A percentile compares a stretch with the other conserved stretches of the same genome.
These are phyloP conservation scores for Desmophyllum pertusum DNA, from an alignment of 92 coral and sea anemone genomes.

Conservation along the genomic window DNA sequence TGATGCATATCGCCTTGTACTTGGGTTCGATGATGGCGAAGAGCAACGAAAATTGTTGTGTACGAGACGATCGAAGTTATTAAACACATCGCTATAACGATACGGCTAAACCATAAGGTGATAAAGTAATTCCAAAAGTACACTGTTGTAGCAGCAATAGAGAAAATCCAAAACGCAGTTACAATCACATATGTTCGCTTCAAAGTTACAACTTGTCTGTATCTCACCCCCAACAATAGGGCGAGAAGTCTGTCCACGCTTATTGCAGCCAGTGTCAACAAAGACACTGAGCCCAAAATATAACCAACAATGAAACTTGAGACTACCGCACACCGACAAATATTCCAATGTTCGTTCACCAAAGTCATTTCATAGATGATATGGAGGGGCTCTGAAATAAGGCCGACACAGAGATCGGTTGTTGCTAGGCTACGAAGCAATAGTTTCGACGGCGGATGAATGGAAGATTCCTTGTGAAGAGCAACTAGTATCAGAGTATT, in stretches of 20 bases:
- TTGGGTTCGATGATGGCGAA: conserved; percentile 8
- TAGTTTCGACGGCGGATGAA: not conserved
- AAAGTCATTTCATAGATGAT: not conserved
- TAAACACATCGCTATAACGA: not conserved
- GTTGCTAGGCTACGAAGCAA: not conserved
- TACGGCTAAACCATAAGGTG: not conserved
- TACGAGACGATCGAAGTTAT: not conserved
- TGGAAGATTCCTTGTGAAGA: not conserved
- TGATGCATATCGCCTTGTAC: not conserved
- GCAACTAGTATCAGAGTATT: not conserved
- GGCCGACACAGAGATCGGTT: not conserved
- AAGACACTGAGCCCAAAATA: not conserved
- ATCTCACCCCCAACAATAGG: conserved; percentile 8
- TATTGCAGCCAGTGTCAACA: conserved; percentile 4
- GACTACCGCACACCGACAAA: not conserved
- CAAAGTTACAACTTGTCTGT: conserved; percentile 29
- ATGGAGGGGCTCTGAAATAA: not conserved
- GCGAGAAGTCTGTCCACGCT: conserved; percentile 41
- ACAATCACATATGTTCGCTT: not conserved
- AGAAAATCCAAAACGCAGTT: not conserved
- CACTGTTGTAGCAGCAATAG: not conserved
- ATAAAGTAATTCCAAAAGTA: not conserved
- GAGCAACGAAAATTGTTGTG: not conserved
- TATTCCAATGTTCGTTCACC: not conserved
- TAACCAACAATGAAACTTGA: not conserved